Conservation (phyloP, 2,797 vertebrate genomes). For the Diceros bicornis region DNA sequence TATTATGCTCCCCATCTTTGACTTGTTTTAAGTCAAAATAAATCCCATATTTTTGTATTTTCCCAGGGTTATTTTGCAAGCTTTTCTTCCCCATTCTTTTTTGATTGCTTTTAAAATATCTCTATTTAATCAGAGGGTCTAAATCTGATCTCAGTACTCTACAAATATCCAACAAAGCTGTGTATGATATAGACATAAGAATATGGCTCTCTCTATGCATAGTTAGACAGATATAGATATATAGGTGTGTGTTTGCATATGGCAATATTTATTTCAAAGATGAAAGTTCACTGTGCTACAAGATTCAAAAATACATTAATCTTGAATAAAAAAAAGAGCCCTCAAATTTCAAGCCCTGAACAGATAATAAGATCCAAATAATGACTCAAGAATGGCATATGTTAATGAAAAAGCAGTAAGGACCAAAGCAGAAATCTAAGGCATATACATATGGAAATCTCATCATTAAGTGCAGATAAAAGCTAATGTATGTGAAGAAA, state of each 20-base stretch:
- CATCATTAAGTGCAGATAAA: not conserved
- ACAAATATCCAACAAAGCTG: not conserved
- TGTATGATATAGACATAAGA: not conserved
- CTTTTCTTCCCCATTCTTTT: not conserved
- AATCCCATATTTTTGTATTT: not conserved
- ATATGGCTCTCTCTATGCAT: not conserved
- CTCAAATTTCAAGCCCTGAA: not conserved
- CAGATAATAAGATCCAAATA: slow-evolving; percentile 39
- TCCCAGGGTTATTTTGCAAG: not conserved
- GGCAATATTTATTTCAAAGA: slow-evolving; percentile 1
- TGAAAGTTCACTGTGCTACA: not conserved
- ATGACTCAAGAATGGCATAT: slow-evolving; percentile 40
- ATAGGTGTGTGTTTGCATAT: not conserved
- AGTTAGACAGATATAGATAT: not conserved
- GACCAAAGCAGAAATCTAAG: not conserved
- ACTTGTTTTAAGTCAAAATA: not conserved
- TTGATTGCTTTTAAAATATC: not conserved
- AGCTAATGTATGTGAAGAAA: not conserved
- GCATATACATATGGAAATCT: slow-evolving; percentile 16
- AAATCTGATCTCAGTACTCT: not conserved
- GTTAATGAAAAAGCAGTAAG: slow-evolving; percentile 37
- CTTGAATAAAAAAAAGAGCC: not conserved
- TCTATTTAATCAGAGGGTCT: not conserved
- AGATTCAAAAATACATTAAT: not conserved
- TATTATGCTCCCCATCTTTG: not conserved